Evolutionary conservation across 2,797 vertebrate species (phyloP).

Genomic region (Setipinna tenuifilis): DNA sequence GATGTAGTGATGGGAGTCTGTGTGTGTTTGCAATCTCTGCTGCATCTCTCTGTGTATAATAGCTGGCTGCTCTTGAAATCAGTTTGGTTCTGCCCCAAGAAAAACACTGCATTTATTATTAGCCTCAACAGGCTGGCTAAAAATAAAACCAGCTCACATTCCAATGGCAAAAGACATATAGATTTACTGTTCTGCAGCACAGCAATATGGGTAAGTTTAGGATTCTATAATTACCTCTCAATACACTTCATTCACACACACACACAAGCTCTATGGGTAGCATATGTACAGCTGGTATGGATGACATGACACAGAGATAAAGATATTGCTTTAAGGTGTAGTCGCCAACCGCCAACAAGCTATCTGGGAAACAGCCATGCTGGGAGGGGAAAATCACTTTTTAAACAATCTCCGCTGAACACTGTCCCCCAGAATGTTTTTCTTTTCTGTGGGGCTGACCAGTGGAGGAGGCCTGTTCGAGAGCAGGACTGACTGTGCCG

Average conservation of each 20-base stretch:
- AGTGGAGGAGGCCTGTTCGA: conserved; percentile 36
- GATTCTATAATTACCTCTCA: conserved; percentile 42
- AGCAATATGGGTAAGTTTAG: conserved; percentile 58
- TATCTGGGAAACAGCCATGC: conserved; percentile 6
- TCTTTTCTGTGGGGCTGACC: conserved; percentile 18
- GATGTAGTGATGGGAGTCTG: conserved; percentile 24
- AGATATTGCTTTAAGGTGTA: not conserved
- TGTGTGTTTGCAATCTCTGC: conserved; percentile 35
- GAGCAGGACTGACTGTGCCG: not conserved
- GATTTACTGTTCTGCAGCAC: conserved; percentile 61
- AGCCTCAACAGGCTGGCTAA: conserved; percentile 54
- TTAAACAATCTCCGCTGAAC: not conserved
- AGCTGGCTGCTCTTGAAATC: conserved; percentile 34
- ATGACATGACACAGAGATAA: conserved; percentile 51
- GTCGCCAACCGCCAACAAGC: not conserved
- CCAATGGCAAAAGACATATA: conserved; percentile 57
- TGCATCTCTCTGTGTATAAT: conserved; percentile 40
- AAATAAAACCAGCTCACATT: conserved; percentile 55
- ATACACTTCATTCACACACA: conserved; percentile 46
- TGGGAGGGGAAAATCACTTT: not conserved
- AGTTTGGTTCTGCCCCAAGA: conserved; percentile 52
- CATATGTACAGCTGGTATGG: conserved; percentile 62
- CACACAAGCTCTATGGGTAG: conserved; percentile 52
- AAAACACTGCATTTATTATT: conserved; percentile 54
- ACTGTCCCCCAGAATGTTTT: not conserved